phyloP scores from a whole-genome alignment of 2,113 vertebrate species.

The Phyllopteryx taeniolatus region DNA sequence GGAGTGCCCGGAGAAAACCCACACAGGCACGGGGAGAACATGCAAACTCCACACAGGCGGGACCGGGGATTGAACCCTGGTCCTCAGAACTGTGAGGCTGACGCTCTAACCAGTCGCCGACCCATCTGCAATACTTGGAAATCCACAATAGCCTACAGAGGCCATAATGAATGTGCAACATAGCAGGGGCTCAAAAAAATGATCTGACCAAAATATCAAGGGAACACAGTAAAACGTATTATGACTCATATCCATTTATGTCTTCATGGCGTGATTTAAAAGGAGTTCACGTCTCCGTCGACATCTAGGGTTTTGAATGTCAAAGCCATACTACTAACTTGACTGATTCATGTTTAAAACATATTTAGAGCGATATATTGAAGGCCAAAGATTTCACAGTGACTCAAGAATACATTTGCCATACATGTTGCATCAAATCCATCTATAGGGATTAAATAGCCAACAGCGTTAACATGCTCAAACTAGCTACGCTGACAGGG shows the following conservation, averaged over 20 bases:
- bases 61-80: too few species aligned
- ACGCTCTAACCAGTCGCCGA: too few species aligned
- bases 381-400: background rate
- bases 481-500: background rate
- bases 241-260: background rate
- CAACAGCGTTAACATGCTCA: constrained; percentile 15
- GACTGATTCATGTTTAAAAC: background rate
- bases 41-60: too few species aligned
- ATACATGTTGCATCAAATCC: constrained; percentile 1
- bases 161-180: background rate
- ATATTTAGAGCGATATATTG: background rate
- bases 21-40: too few species aligned
- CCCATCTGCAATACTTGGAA: too few species aligned
- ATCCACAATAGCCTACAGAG: too few species aligned
- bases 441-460: constrained; percentile 36
- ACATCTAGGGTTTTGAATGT: background rate
- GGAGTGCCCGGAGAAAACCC: too few species aligned
- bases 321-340: background rate
- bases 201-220: background rate
- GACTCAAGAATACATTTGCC: background rate
- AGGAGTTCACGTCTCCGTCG: background rate
- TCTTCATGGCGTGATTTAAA: background rate
- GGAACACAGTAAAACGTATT: background rate
- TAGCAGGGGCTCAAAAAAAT: background rate
- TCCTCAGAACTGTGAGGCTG: too few species aligned